Conservation (phyloP, 2,797 vertebrate genomes). For the Rhinogobio ventralis region DNA sequence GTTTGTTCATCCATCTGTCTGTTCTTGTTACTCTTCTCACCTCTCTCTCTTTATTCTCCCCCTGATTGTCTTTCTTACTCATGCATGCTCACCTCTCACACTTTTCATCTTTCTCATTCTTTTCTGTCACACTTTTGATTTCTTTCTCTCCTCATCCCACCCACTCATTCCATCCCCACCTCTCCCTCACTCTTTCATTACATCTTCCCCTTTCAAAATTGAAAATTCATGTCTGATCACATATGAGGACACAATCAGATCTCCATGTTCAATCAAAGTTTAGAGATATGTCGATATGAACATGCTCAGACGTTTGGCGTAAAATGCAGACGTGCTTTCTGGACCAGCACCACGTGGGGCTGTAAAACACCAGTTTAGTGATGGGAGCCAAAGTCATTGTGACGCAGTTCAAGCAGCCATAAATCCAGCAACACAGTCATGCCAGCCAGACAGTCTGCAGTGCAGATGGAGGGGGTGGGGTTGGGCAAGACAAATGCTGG, state of each 20-base stretch:
- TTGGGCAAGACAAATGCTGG: background rate
- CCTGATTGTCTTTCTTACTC: conserved; percentile 1
- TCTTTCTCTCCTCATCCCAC: conserved; percentile 6
- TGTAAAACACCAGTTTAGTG: conserved; percentile 32
- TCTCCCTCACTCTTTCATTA: background rate
- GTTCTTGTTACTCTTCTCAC: background rate
- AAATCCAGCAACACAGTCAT: conserved; percentile 23
- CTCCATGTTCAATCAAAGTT: background rate
- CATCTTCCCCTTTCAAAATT: background rate
- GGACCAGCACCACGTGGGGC: background rate
- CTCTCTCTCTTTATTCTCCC: background rate
- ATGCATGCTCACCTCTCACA: conserved; percentile 3
- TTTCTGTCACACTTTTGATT: background rate
- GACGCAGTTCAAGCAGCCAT: conserved; percentile 6
- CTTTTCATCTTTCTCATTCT: background rate
- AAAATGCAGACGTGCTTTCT: background rate
- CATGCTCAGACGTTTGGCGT: background rate
- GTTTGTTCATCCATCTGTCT: conserved; percentile 11
- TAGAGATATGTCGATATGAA: background rate
- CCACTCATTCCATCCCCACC: background rate
- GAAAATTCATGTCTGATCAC: background rate
- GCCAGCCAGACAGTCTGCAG: conserved; percentile 33
- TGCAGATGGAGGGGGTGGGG: conserved; percentile 29
- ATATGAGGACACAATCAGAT: background rate
- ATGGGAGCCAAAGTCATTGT: conserved; percentile 30